Conservation (phyloP, 2,797 vertebrate genomes). For the Poecilia picta region DNA sequence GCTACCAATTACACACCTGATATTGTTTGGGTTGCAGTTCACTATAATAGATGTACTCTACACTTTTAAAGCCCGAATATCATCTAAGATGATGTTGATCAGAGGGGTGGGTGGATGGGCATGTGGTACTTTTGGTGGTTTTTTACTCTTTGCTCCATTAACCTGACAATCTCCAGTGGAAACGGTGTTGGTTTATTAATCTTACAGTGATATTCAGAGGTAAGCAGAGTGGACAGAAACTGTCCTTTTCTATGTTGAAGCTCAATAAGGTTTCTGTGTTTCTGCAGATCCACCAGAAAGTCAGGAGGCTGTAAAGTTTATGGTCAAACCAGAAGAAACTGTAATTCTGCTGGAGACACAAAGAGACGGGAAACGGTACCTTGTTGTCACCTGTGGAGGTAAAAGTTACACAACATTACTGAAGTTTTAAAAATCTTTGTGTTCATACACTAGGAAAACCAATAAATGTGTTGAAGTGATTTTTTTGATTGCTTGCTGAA, state of each 20-base stretch:
- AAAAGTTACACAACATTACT: background rate
- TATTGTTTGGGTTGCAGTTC: too few relatives aligned
- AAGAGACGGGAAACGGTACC: background rate
- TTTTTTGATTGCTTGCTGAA: background rate
- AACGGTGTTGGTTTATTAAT: too few relatives aligned
- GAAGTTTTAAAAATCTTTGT: background rate
- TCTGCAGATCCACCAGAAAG: background rate
- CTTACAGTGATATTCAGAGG: too few relatives aligned
- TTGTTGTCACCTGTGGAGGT: constrained; percentile 7
- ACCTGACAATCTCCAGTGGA: too few relatives aligned
- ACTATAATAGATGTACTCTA: too few relatives aligned
- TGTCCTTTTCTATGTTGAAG: background rate
- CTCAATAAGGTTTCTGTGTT: constrained; percentile 2
- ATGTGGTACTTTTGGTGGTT: too few relatives aligned
- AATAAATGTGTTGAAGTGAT: background rate
- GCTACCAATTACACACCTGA: too few relatives aligned
- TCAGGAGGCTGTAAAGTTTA: background rate
- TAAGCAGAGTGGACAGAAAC: background rate
- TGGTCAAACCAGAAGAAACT: background rate
- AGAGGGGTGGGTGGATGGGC: too few relatives aligned
- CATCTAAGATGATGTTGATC: too few relatives aligned
- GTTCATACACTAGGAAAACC: background rate
- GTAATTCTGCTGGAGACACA: background rate
- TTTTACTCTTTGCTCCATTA: too few relatives aligned
- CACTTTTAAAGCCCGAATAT: too few relatives aligned